Evolutionary conservation across 2,888 invertebrate species (phyloP).

Genomic region (Papilio demoleus): DNA sequence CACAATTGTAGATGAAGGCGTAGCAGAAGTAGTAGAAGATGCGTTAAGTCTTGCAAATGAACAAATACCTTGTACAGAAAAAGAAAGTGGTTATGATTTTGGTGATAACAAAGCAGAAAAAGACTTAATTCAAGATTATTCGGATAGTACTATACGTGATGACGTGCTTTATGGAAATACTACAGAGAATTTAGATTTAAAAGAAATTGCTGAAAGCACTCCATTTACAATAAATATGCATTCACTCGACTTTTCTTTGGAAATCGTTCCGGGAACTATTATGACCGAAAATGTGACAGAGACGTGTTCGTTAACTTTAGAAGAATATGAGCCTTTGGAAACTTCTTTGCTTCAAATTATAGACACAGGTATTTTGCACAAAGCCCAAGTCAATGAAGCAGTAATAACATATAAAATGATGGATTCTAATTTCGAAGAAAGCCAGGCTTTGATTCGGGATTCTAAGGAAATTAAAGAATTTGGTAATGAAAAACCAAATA

Average conservation of each 20-base stretch:
- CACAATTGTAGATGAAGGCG: neutral
- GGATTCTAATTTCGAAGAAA: constrained; percentile 43
- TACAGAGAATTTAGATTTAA: neutral
- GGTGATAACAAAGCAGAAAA: constrained; percentile 1
- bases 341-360: constrained; percentile 9
- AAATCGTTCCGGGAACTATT: constrained; percentile 40
- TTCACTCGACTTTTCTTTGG: constrained; percentile 23
- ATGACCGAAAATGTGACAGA: constrained; percentile 42
- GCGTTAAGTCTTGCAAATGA: neutral
- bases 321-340: constrained; percentile 13
- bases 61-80: neutral
- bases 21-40: neutral
- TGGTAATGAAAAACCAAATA: neutral
- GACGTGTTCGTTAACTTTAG: constrained; percentile 3
- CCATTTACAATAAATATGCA: neutral
- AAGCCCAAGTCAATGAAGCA: constrained; percentile 42
- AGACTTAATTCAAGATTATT: neutral
- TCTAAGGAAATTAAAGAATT: neutral
- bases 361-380: constrained; percentile 33
- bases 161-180: neutral
- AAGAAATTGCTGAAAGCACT: neutral
- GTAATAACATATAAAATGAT: constrained; percentile 44
- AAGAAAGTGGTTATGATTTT: neutral
- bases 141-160: neutral
- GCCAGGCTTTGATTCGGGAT: neutral